phyloP scores from a whole-genome alignment of 2,888 invertebrate species.

The Myopa tessellatipennis region DNA sequence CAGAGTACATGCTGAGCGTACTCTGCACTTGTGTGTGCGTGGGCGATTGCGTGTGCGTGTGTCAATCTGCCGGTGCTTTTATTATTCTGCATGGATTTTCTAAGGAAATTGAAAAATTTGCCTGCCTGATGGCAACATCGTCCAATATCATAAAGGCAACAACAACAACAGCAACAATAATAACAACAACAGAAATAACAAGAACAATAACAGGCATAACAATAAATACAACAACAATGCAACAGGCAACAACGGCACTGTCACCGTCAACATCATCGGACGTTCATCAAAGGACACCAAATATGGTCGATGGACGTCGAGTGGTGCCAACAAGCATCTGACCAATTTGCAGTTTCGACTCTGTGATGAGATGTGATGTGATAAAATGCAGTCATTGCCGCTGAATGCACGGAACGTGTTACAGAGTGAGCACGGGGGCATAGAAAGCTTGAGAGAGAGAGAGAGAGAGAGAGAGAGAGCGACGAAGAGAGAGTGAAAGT shows the following conservation, averaged over 20 bases:
- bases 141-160: too few relatives aligned
- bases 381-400: background rate
- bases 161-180: too few relatives aligned
- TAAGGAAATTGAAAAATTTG: slow-evolving; percentile 16
- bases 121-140: too few relatives aligned
- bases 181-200: too few relatives aligned
- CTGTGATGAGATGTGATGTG: background rate
- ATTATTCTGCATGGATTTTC: background rate
- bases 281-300: background rate
- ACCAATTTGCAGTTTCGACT: slow-evolving; percentile 16
- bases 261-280: background rate
- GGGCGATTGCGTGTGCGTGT: background rate
- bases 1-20: background rate
- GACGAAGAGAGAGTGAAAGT: background rate
- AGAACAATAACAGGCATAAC: too few relatives aligned
- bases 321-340: background rate
- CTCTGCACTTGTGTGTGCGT: background rate
- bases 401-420: background rate
- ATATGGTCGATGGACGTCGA: background rate
- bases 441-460: too few relatives aligned
- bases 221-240: background rate
- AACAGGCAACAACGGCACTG: background rate
- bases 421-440: background rate
- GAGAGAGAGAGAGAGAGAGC: too few relatives aligned
- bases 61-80: background rate